These are phyloP conservation scores for Tor tambroides DNA, from an alignment of 2,113 vertebrate genomes.

Conservation along the genomic window DNA sequence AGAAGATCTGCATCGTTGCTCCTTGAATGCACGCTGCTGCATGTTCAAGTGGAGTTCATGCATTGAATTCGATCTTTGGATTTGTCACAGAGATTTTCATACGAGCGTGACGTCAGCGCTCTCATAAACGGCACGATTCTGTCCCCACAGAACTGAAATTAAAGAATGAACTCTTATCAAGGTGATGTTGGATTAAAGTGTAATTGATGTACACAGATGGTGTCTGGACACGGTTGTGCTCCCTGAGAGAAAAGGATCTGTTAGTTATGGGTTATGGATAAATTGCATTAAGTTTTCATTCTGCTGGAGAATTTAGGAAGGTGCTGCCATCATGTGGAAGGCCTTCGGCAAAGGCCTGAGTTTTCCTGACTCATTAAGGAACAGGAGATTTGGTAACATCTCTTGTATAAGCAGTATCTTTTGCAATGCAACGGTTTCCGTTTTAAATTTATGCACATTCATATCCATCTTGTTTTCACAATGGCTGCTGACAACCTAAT, in stretches of 20 bases:
- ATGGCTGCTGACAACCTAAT: not conserved
- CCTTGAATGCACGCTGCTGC: conserved; percentile 1
- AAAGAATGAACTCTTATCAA: not conserved
- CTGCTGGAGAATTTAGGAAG: not conserved
- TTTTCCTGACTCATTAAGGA: not conserved
- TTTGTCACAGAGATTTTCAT: conserved; percentile 27
- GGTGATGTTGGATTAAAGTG: not conserved
- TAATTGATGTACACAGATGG: conserved; percentile 4
- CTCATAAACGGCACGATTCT: not conserved
- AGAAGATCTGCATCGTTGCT: not conserved
- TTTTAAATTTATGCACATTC: not conserved
- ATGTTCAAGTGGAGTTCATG: not conserved
- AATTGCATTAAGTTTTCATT: not conserved
- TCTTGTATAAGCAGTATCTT: not conserved
- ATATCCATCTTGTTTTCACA: not conserved
- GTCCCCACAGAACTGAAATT: not conserved
- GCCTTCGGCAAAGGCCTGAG: not conserved
- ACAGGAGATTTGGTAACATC: not conserved
- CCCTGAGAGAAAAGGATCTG: not conserved
- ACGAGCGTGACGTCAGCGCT: not conserved
- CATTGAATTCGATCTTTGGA: not conserved
- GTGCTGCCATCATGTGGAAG: conserved; percentile 32
- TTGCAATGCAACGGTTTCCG: not conserved
- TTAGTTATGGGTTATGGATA: not conserved
- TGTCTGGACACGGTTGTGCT: not conserved